Conservation (phyloP, 1,140 invertebrate species). For the Monomorium pharaonis region DNA sequence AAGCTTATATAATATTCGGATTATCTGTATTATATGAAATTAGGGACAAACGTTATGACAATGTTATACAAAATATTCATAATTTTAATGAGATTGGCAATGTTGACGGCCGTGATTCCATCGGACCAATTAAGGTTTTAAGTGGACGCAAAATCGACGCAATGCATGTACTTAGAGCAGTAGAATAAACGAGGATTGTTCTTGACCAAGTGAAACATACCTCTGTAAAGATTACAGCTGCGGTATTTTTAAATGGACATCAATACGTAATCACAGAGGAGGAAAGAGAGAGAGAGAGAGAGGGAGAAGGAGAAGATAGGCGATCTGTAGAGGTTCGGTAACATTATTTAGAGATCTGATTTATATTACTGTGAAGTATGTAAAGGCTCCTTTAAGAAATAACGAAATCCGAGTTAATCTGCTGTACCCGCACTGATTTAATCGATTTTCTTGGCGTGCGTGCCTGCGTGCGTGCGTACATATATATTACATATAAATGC, state of each 20-base stretch:
- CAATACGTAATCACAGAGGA: not conserved
- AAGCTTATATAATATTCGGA: not conserved
- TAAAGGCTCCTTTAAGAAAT: not conserved
- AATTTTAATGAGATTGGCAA: slow-evolving; percentile 4
- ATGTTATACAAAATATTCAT: slow-evolving; percentile 19
- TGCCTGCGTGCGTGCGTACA: not conserved
- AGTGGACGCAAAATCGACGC: not conserved
- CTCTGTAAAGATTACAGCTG: slow-evolving; percentile 3
- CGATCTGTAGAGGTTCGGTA: not conserved
- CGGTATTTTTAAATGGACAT: slow-evolving; percentile 20
- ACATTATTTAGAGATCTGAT: slow-evolving; percentile 8
- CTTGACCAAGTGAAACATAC: slow-evolving; percentile 15
- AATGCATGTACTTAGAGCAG: not conserved
- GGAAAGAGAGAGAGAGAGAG: not conserved
- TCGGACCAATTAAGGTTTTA: slow-evolving; percentile 18
- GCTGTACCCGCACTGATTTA: slow-evolving; percentile 1
- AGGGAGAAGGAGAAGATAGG: not conserved
- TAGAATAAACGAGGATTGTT: not conserved
- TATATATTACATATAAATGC: not conserved
- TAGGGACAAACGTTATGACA: slow-evolving; percentile 6
- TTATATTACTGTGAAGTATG: not conserved
- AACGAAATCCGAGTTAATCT: not conserved
- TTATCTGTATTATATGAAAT: slow-evolving; percentile 34
- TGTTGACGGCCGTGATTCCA: slow-evolving; percentile 1
- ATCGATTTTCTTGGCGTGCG: slow-evolving; percentile 17